Base-by-base conservation (phyloP, 1,140 invertebrate genomes). In the Panulirus ornatus region DNA sequence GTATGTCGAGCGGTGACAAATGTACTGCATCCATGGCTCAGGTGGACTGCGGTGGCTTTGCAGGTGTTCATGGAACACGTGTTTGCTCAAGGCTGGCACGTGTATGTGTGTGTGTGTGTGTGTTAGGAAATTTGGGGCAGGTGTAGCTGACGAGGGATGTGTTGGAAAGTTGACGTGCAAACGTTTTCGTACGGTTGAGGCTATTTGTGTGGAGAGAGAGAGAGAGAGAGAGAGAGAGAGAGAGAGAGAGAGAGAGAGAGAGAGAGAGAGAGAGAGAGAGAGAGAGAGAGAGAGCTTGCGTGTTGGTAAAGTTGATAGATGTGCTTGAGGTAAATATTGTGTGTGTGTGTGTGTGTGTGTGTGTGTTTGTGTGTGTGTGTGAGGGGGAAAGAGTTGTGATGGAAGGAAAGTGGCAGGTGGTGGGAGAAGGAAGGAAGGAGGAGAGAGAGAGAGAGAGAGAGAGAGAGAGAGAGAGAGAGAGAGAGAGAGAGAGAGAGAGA, bases 401-500 rank as follows among this genome's bases (percentile, higher is more conserved):
- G 51, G 9, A 58, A 58, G 22, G 9, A 22, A 58, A 22, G 22
- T 11, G 51, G 22, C 9, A 58, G 22, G 9, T 11, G 22, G 34
- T 22, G 22, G 63, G 34, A 66, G 63, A 66, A 66, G 22, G 5
- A 27, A 27, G 63, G n/a, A 22, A 22, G 5, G 63, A 66, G 5
- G 19, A 66, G 63, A 22, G 63, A 58, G 51, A 58, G 51, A 58
- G 51, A 58, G 51, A 58, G 51, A 22, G 19, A 66, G 5, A 22
- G 66, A 70, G 66, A 27, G 11, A 27, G 66, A 70, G 66, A 27
- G n/a, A 27, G 66, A 70, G 66, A 27, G n/a, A 27, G 66, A 70
- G 66, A 70, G n/a, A 27, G 66, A 63, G n/a, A 27, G 66, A 70
- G 66, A 27, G n/a, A 27, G 66, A 70, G 66, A 27, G n/a, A 70